Conservation (phyloP, 2,797 vertebrate species). For the Vultur gryphus region DNA sequence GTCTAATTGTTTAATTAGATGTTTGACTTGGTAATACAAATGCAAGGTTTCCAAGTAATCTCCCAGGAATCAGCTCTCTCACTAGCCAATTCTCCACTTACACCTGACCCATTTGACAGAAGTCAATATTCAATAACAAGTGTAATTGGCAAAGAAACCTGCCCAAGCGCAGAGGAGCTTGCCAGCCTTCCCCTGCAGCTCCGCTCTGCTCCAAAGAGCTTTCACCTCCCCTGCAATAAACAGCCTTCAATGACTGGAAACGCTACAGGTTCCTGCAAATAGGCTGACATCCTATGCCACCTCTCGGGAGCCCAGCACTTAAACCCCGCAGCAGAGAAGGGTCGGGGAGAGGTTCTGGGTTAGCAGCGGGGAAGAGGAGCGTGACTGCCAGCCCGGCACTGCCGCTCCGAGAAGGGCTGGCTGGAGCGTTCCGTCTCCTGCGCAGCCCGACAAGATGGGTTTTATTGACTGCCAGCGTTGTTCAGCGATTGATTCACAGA, state of each 20-base stretch:
- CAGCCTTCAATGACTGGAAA: neutral
- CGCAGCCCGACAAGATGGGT: neutral
- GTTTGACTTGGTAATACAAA: neutral
- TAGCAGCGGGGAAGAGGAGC: neutral
- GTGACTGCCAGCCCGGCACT: neutral
- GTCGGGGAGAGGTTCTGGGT: neutral
- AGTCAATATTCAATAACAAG: constrained; percentile 34
- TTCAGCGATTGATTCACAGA: neutral
- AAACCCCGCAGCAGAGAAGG: neutral
- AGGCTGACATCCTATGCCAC: neutral
- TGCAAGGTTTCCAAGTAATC: neutral
- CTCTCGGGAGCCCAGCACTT: neutral
- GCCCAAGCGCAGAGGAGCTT: neutral
- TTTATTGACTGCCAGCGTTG: neutral
- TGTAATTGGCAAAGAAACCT: constrained; percentile 5
- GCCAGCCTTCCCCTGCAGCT: neutral
- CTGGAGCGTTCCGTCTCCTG: neutral
- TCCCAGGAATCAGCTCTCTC: neutral
- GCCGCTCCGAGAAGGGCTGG: neutral
- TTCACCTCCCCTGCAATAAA: neutral
- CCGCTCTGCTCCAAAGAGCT: neutral
- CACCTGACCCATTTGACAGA: neutral
- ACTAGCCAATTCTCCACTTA: neutral
- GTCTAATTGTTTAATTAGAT: constrained; percentile 2
- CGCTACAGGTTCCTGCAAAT: neutral